Evolutionary conservation across 1,140 invertebrate species (phyloP), one percentile per base, ranked within the genome.

Genomic region (Rhagoletis zephyria): DNA sequence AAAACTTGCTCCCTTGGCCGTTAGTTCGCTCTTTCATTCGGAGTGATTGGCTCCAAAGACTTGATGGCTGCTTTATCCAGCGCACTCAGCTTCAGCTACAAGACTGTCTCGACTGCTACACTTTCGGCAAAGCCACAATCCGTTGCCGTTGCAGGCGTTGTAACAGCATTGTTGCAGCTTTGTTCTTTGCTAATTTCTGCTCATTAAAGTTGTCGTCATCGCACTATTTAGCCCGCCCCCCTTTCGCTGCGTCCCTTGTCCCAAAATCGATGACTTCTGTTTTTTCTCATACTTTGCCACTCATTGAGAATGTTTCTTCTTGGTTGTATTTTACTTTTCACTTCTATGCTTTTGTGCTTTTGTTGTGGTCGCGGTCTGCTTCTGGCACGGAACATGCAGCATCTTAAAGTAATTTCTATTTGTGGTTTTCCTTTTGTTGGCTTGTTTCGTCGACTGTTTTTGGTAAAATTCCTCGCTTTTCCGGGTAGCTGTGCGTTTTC

Each of bases 181-280:
- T 81, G n/a, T 81, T 59, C 74, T 48, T 81, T 90, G 90, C 91
- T 91, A 91, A 91, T 91, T 91, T 91, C 91, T 91, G 90, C 90
- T 91, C 91, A 91, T 91, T 91, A 91, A 91, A 91, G 91, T 91
- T 91, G 91, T 87, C 89, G 89, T 56, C 74, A 48, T 81, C 74
- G 74, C 74, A 56, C 74, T 81, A 81, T 81, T 81, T 81, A 56
- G 70, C 70, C 45, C 3, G n/a, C 63, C 45, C 85, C 60, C 10
- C 64, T 42, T 10, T 16, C 51, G 1, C 48, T 30, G 30, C 30
- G 30, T 30, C 30, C 30, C 30, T 30, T 30, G 1, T 30, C 30
- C 30, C 30, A 30, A 30, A 30, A 30, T 30, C 30, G 30, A 30
- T 30, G 30, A 30, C 30, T 30, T 56, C 74, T 81, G 74, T 56